A percentile compares a stretch with the other conserved stretches of the same genome.
Evolutionary conservation across 30 jellyfish, hydroid and myxozoan genomes (phyloP).

Genomic region (Aurelia sp.): DNA sequence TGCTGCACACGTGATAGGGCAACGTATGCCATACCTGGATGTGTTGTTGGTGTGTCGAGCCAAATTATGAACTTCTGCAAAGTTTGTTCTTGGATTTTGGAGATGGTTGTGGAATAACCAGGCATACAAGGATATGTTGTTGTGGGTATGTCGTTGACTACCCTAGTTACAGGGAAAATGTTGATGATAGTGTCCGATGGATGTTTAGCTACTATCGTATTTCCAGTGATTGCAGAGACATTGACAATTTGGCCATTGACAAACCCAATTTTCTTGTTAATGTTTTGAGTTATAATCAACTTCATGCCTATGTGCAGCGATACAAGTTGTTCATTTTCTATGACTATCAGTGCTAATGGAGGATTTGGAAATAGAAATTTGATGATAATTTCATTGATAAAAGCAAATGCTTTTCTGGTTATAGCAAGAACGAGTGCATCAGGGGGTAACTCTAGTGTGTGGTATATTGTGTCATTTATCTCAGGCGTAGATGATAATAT

Average conservation of each 20-base stretch:
- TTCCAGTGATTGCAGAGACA: neutral
- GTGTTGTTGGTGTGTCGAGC: neutral
- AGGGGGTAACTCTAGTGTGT: neutral
- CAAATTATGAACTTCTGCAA: neutral
- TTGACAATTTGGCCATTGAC: slow-evolving; percentile 22
- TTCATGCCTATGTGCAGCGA: slow-evolving; percentile 3
- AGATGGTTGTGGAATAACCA: neutral
- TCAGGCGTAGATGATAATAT: neutral
- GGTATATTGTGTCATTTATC: neutral
- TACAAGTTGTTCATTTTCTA: neutral
- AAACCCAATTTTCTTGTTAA: slow-evolving; percentile 5
- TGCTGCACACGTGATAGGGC: slow-evolving; percentile 10
- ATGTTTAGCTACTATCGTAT: neutral
- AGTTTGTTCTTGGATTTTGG: slow-evolving; percentile 1
- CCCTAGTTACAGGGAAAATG: neutral
- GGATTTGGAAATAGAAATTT: neutral
- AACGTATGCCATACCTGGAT: neutral
- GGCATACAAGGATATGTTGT: slow-evolving; percentile 4
- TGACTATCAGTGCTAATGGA: neutral
- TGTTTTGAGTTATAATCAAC: neutral
- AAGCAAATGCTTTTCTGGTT: neutral
- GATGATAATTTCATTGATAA: neutral
- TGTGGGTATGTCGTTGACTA: neutral
- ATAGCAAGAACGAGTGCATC: neutral
- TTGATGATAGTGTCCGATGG: neutral